Evolutionary conservation across 2,797 vertebrate species (phyloP).

Genomic region (Otolemur crassicaudatus): DNA sequence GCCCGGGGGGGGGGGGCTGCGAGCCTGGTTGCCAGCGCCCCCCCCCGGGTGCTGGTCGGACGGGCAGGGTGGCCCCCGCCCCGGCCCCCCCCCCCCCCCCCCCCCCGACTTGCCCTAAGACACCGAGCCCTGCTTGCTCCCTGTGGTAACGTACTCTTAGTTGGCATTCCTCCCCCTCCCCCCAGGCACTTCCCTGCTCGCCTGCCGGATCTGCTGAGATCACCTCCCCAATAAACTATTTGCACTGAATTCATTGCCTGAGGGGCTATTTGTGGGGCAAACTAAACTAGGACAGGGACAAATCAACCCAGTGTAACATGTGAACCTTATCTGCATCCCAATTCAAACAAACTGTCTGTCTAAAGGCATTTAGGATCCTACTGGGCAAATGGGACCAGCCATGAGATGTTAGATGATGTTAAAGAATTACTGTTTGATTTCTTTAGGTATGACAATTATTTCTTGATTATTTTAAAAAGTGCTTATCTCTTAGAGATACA

Average conservation of each 20-base stretch:
- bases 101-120: background rate
- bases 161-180: background rate
- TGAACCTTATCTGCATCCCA: background rate
- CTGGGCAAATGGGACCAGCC: background rate
- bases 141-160: too few relatives aligned
- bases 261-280: background rate
- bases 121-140: rapidly evolving
- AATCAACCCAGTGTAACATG: rapidly evolving
- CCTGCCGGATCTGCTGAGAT: background rate
- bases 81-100: too few relatives aligned
- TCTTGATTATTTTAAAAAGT: background rate
- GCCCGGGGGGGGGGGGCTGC: too few relatives aligned
- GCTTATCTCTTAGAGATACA: background rate
- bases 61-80: too few relatives aligned
- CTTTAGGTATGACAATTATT: background rate
- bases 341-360: background rate
- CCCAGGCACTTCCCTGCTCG: background rate
- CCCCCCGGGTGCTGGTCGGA: too few relatives aligned
- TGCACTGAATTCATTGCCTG: background rate
- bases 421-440: background rate
- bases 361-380: background rate
- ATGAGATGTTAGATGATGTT: background rate
- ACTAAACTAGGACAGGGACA: background rate
- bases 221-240: background rate
- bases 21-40: too few relatives aligned